These are phyloP conservation scores for Mormyrops attenuatus DNA, from an alignment of 2,797 vertebrate genomes.

Conservation along the genomic window DNA sequence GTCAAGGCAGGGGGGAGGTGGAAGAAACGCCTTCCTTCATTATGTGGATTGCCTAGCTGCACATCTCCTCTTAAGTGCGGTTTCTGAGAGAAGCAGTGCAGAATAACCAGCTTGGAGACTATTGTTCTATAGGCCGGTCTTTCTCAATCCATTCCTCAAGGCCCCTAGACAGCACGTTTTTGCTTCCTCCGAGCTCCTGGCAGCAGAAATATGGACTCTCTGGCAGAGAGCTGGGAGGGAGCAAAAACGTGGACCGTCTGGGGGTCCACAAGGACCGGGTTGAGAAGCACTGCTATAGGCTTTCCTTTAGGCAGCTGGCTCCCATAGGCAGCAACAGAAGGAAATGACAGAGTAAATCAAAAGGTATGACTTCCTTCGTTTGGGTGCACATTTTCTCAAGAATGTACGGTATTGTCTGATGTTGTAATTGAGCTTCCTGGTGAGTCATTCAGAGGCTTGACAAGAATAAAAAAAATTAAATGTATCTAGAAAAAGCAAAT, in stretches of 20 bases:
- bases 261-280: not conserved
- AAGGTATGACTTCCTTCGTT: constrained; percentile 21
- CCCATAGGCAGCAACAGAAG: not conserved
- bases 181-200: not conserved
- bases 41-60: constrained; percentile 50
- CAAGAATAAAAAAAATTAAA: constrained; percentile 21
- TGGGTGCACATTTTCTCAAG: constrained; percentile 24
- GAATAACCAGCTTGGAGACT: constrained; percentile 25
- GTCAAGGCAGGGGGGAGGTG: constrained; percentile 40
- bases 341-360: constrained; percentile 19
- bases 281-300: not conserved
- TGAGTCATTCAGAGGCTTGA: constrained; percentile 29
- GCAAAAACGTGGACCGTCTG: not conserved
- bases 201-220: not conserved
- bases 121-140: not conserved
- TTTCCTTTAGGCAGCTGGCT: not conserved
- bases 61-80: constrained; percentile 47
- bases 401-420: constrained; percentile 19
- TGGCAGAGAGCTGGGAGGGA: not conserved
- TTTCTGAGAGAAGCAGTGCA: constrained; percentile 16
- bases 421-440: constrained; percentile 31
- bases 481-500: constrained; percentile 34
- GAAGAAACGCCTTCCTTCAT: constrained; percentile 58
- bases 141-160: not conserved
- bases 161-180: not conserved